A percentile compares a stretch with the other conserved stretches of the same genome.
These are phyloP conservation scores for Microchirus variegatus DNA, from an alignment of 2,797 vertebrate genomes.

Conservation along the genomic window DNA sequence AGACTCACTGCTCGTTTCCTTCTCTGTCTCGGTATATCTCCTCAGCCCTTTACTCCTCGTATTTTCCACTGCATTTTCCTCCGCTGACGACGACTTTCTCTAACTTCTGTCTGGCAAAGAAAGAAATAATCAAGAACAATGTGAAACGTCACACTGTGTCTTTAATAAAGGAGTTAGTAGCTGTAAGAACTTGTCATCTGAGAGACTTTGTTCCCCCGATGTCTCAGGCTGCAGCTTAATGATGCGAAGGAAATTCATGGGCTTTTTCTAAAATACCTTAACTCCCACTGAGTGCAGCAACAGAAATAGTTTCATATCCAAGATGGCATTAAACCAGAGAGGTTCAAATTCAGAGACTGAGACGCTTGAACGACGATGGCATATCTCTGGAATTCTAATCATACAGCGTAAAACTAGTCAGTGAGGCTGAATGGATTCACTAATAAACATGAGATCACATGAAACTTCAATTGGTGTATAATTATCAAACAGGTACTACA, in stretches of 20 bases:
- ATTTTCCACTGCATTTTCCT: constrained; percentile 24
- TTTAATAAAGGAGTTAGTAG: constrained; percentile 11
- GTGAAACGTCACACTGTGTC: constrained; percentile 19
- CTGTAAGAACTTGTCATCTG: constrained; percentile 22
- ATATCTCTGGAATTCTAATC: too few species aligned
- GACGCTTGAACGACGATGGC: background rate
- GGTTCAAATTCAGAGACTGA: constrained; percentile 11
- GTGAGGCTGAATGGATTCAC: too few species aligned
- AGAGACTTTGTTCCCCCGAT: constrained; percentile 20
- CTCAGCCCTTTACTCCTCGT: constrained; percentile 20
- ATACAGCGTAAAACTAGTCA: too few species aligned
- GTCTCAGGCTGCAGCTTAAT: constrained; percentile 23
- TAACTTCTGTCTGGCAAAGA: constrained; percentile 20
- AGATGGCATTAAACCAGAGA: background rate
- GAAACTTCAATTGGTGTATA: too few species aligned
- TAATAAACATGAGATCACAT: too few species aligned
- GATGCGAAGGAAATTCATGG: constrained; percentile 7
- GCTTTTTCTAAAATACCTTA: background rate
- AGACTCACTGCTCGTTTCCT: constrained; percentile 38
- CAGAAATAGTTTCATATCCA: background rate
- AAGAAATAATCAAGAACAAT: constrained; percentile 28
- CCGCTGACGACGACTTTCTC: constrained; percentile 13
- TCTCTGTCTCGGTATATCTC: constrained; percentile 22
- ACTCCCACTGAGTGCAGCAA: background rate
- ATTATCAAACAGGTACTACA: too few species aligned